Evolutionary conservation across 2,888 invertebrate species (phyloP).

Genomic region (Tenthredo scrophulariae): DNA sequence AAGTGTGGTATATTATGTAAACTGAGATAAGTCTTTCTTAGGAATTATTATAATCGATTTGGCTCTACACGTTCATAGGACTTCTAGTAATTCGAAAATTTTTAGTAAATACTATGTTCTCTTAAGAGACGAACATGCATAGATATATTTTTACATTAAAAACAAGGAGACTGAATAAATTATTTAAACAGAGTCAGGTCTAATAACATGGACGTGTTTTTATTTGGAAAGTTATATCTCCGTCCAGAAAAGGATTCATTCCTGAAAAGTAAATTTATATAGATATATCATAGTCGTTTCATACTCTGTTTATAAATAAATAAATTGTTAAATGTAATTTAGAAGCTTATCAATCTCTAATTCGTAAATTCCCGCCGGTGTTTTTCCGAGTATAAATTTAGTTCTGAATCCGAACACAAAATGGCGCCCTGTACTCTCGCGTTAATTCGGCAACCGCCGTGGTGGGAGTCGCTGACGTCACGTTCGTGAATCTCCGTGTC

Average conservation of each 20-base stretch:
- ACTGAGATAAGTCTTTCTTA: neutral
- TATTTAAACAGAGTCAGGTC: neutral
- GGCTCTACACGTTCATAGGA: neutral
- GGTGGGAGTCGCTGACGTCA: constrained; percentile 70
- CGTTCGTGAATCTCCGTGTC: constrained; percentile 78
- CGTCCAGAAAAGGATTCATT: neutral
- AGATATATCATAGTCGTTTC: neutral
- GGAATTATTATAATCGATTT: constrained; percentile 18
- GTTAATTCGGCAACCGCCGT: constrained; percentile 41
- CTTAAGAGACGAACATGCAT: neutral
- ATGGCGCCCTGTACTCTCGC: neutral
- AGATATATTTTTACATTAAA: neutral
- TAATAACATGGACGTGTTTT: neutral
- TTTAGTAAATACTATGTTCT: neutral
- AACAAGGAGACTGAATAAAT: neutral
- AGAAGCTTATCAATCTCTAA: neutral
- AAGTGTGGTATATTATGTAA: neutral
- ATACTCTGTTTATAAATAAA: neutral
- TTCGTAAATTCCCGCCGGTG: constrained; percentile 1
- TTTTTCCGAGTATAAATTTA: neutral
- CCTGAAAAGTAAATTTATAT: neutral
- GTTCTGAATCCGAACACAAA: neutral
- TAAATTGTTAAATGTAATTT: neutral
- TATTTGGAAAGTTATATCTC: neutral
- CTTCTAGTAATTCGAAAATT: constrained; percentile 24